These are phyloP conservation scores for Vimba vimba DNA, from an alignment of 2,113 vertebrate species.

Conservation along the genomic window DNA sequence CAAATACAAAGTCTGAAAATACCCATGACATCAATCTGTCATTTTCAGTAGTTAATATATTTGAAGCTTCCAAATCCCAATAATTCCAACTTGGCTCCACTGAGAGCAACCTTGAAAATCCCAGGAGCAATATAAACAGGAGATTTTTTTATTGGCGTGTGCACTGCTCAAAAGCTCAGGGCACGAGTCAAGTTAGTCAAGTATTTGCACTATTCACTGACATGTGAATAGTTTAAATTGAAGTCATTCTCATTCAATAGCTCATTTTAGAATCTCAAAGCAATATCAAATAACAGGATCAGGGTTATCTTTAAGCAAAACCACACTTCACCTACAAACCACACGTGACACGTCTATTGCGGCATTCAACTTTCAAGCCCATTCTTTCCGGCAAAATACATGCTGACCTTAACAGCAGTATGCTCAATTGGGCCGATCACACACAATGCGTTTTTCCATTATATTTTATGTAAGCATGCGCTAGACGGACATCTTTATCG, in stretches of 20 bases:
- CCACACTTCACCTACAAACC: constrained; percentile 39
- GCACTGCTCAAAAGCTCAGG: constrained; percentile 15
- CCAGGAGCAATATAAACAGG: constrained; percentile 32
- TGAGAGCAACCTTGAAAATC: constrained; percentile 37
- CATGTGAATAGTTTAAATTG: constrained; percentile 33
- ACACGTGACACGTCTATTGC: background rate
- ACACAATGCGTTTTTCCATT: no score
- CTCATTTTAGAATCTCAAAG: constrained; percentile 28
- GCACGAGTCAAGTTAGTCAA: constrained; percentile 41
- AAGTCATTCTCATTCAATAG: constrained; percentile 40
- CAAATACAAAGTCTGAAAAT: background rate
- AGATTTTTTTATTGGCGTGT: constrained; percentile 31
- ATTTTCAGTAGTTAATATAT: constrained; percentile 1
- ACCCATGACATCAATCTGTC: background rate
- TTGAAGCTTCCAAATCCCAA: background rate
- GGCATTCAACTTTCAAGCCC: constrained; percentile 15
- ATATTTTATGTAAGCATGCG: no score
- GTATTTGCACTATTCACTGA: constrained; percentile 46
- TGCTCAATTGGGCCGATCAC: background rate
- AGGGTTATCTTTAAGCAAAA: constrained; percentile 47
- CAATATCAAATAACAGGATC: constrained; percentile 40
- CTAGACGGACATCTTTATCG: no score
- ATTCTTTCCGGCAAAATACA: background rate
- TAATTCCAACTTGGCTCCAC: background rate
- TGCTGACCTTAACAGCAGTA: background rate